A percentile compares a stretch with the other conserved stretches of the same genome.
These are phyloP conservation scores for Acanthurus lineatus DNA, from an alignment of 2,797 vertebrate species.

Conservation along the genomic window DNA sequence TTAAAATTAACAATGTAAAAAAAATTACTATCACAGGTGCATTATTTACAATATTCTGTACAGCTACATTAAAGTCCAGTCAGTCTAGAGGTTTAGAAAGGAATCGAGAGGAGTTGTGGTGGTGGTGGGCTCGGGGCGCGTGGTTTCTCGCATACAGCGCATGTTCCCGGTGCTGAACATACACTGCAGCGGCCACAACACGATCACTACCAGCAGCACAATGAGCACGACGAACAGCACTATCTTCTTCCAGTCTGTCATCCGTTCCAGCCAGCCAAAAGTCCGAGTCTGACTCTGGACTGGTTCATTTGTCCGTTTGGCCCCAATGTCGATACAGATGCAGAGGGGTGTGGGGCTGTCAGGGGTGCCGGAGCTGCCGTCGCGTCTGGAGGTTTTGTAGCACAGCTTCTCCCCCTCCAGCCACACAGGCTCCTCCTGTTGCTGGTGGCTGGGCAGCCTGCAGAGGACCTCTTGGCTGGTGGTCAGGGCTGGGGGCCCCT, in stretches of 20 bases:
- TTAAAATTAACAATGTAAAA: neutral
- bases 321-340: conserved; percentile 91
- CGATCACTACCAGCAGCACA: conserved; percentile 88
- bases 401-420: conserved; percentile 94
- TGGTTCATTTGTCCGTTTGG: conserved; percentile 72
- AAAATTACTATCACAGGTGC: conserved; percentile 1
- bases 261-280: conserved; percentile 65
- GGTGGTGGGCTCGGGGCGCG: rapidly evolving
- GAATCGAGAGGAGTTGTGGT: neutral
- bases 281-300: conserved; percentile 19
- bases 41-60: conserved; percentile 11
- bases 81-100: neutral
- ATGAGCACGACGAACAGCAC: conserved; percentile 86
- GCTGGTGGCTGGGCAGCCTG: conserved; percentile 89
- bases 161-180: conserved; percentile 90
- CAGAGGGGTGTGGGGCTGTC: conserved; percentile 75
- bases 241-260: conserved; percentile 91
- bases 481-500: conserved; percentile 88
- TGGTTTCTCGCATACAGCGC: conserved; percentile 77
- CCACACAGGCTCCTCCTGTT: conserved; percentile 90
- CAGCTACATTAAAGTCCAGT: conserved; percentile 19
- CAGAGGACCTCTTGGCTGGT: conserved; percentile 91
- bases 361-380: neutral
- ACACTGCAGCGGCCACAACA: conserved; percentile 95
- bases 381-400: conserved; percentile 80